phyloP scores from a whole-genome alignment of 1,140 invertebrate species.

The Tetragnatha versicolor region DNA sequence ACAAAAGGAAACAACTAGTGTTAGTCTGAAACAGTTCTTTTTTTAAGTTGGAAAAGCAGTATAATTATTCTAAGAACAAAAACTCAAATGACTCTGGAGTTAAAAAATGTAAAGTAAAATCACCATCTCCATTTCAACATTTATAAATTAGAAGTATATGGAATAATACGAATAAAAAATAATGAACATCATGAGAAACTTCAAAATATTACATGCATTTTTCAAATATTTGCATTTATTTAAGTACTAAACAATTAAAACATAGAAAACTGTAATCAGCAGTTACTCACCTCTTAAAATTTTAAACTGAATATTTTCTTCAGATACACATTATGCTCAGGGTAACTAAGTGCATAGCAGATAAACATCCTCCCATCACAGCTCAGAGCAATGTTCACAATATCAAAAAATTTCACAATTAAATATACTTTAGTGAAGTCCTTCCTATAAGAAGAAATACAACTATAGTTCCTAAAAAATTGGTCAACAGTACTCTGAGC shows the following conservation, averaged over 20 bases:
- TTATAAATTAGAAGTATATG: too few species aligned
- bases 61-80: too few species aligned
- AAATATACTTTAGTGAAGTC: conserved; percentile 8
- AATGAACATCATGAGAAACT: too few species aligned
- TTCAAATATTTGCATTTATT: neutral
- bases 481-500: conserved; percentile 46
- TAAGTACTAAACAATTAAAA: neutral
- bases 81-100: too few species aligned
- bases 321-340: neutral
- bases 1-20: conserved; percentile 1
- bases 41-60: too few species aligned
- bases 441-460: conserved; percentile 52
- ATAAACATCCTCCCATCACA: conserved; percentile 35
- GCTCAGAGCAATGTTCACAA: conserved; percentile 50
- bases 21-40: too few species aligned
- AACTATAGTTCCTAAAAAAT: conserved; percentile 29
- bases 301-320: conserved; percentile 2
- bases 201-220: neutral
- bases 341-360: conserved; percentile 16
- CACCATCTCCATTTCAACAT: too few species aligned
- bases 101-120: too few species aligned
- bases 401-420: conserved; percentile 41
- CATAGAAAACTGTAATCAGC: conserved; percentile 29
- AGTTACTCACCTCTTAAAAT: conserved; percentile 18
- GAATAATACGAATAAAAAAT: too few species aligned